Evolutionary conservation across 2,888 invertebrate genomes (phyloP), one percentile per base, ranked within the genome.

Genomic region (Gymnosoma rotundatum): DNA sequence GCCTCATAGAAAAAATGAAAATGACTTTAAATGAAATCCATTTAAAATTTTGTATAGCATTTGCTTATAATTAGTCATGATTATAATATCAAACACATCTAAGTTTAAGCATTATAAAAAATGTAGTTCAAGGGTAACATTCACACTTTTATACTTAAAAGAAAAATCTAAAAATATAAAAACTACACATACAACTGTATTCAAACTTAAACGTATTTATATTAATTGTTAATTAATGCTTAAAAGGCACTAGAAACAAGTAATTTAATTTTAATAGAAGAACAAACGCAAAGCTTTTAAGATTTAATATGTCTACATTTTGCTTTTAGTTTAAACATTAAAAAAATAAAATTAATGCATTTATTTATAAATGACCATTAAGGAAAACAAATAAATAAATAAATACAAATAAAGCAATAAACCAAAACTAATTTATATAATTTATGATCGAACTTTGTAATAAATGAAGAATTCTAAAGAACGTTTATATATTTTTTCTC

Each of bases 101-200:
- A 76, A 69, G 45, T 54, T 54, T 70, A 36, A 70, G n/a, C 50
- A n/a, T 63, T n/a, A 56, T 42, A 61, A 67, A 50, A 32, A 81
- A 84, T 84, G 70, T 81, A 66, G 84, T 78, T 84, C 84, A 84
- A 84, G 84, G 84, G 36, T 70, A 70, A 48, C 67, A 84, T 66
- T 84, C 74, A 81, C 81, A 84, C 81, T 81, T 78, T 78, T 76
- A 45, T 83, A 58, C 52, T 54, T 54, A 45, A 54, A 63, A 48
- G 18, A 42, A 56, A 67, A 54, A 73, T 32, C 32, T 32, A 32
- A 48, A 69, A 48, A 69, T 25, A 50, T 66, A 21, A 50, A 25
- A 25, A 25, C 25, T 1, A 4, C 25, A 25, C 2, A 61, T 45
- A n/a, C n/a, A 45, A 70, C 18, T 50, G 50, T 25, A 67, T 12